These are phyloP conservation scores for Phataginus tetradactyla DNA, from an alignment of 2,797 vertebrate species.

Conservation along the genomic window DNA sequence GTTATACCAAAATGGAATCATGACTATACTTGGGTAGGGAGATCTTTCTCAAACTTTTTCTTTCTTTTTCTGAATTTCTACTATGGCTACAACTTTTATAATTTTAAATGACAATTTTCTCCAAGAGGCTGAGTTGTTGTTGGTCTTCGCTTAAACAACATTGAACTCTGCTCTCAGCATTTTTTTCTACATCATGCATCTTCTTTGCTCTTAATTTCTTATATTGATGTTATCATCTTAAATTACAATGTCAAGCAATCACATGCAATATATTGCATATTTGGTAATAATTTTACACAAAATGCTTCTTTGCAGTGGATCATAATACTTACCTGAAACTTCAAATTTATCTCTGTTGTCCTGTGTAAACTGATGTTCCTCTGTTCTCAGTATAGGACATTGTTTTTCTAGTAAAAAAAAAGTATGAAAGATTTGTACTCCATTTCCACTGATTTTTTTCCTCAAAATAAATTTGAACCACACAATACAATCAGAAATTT, in stretches of 20 bases:
- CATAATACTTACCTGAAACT: slow-evolving; percentile 89
- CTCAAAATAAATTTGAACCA: slow-evolving; percentile 46
- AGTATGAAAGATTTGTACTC: slow-evolving; percentile 59
- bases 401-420: slow-evolving; percentile 85
- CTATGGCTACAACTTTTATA: neutral
- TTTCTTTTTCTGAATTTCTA: neutral
- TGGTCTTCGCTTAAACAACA: neutral
- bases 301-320: slow-evolving; percentile 4
- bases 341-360: slow-evolving; percentile 85
- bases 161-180: neutral
- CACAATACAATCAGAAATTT: neutral
- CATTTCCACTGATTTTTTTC: neutral
- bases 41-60: neutral
- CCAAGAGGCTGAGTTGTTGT: neutral
- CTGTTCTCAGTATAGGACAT: slow-evolving; percentile 90
- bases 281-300: slow-evolving; percentile 52
- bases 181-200: neutral
- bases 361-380: slow-evolving; percentile 86
- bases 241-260: neutral
- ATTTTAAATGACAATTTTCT: neutral
- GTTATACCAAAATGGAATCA: neutral
- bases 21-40: neutral
- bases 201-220: neutral
- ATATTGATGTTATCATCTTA: neutral
- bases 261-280: neutral